A percentile compares a stretch with the other conserved stretches of the same genome.
Conservation (phyloP, 2,113 vertebrate genomes). For the Atlantisia rogersi region DNA sequence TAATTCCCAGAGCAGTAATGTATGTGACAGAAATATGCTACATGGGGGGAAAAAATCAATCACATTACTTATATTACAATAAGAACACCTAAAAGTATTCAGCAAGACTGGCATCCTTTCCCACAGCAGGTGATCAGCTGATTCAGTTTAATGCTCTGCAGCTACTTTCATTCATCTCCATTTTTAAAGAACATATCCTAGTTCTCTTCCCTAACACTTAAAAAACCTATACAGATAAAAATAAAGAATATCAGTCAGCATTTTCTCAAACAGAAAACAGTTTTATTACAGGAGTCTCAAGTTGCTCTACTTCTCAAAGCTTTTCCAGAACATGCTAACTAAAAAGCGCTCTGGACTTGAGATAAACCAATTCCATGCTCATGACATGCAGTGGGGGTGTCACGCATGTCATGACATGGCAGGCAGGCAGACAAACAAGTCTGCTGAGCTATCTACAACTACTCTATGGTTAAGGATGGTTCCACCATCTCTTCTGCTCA, state of each 20-base stretch:
- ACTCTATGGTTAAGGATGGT: neutral
- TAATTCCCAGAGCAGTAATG: neutral
- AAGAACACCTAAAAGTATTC: neutral
- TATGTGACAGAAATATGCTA: neutral
- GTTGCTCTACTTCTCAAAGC: neutral
- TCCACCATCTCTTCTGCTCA: neutral
- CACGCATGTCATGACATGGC: no score
- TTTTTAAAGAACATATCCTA: neutral
- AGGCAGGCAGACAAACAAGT: neutral
- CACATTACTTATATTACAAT: neutral
- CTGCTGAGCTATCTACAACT: neutral
- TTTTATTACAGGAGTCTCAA: neutral
- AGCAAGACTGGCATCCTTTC: neutral
- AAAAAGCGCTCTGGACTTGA: neutral
- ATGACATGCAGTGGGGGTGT: neutral
- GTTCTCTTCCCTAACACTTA: neutral
- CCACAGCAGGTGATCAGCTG: neutral
- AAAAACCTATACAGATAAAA: fast-evolving
- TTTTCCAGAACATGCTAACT: neutral
- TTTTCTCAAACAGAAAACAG: neutral
- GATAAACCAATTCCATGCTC: neutral
- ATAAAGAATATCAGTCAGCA: neutral
- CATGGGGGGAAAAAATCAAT: neutral
- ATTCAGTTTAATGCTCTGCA: neutral
- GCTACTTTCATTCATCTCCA: neutral